Evolutionary conservation across 2,113 vertebrate genomes (phyloP), one percentile per base, ranked within the genome.

Genomic region (Trematocara nigrifrons): DNA sequence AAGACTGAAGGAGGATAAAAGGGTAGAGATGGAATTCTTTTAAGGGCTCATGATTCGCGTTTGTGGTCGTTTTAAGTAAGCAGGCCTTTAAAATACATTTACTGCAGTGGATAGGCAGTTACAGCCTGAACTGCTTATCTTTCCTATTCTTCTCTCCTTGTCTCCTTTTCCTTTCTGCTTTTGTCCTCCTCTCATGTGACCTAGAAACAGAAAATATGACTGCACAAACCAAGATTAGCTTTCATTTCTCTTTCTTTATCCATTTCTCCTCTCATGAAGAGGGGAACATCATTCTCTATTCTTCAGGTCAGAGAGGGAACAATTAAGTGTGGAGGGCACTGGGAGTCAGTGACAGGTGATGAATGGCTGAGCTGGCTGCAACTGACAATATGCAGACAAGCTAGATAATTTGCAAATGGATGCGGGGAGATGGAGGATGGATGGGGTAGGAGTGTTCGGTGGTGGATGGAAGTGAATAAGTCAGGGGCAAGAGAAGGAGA

Each of bases 321-420:
- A 97, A 97, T 97, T 97, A 97, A 96, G 94, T 94, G 95, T 95
- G 95, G 96, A 96, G 96, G 96, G 97, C 93, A 92, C 95, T 92
- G 95, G 91, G 92, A 95, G 95, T 79, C 85, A 89, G 95, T 91
- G 96, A 96, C 96, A 96, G 95, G 96, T 98, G 97, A 97, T 98
- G 97, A 98, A 98, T 97, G 97, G 96, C 95, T 94, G 89, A 95
- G 96, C 96, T 94, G 95, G 92, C 96, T 89, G 96, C 95, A 87
- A 95, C 96, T 97, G 97, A 97, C 97, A 97, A 97, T 97, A 97
- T 97, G 97, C 97, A 97, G 97, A 97, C 96, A 97, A 97, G 97
- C 96, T 96, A 96, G 97, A 97, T 96, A 96, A 97, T 97, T 97
- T 98, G 96, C 97, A 97, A 97, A 97, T 97, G 95, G 97, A 96